Conservation (phyloP, 1,140 invertebrate species). For the Tribolium madens region DNA sequence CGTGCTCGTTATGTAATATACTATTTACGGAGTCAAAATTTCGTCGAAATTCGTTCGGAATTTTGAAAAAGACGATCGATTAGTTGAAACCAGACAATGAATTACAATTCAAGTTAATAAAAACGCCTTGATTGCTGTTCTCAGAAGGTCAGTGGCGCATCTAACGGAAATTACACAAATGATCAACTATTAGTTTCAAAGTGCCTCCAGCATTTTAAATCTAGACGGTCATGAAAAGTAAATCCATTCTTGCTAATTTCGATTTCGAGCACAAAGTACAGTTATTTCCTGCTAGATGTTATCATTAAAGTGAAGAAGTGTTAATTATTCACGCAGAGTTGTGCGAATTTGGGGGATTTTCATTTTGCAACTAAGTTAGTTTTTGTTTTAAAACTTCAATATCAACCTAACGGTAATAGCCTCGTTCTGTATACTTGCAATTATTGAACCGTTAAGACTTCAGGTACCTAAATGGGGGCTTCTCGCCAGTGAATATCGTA, state of each 20-base stretch:
- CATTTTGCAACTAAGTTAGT: not conserved
- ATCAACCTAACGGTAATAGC: not conserved
- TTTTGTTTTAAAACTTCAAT: not conserved
- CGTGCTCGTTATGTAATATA: no score
- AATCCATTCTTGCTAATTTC: conserved; percentile 8
- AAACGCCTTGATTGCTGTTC: conserved; percentile 22
- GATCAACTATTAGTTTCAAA: conserved; percentile 23
- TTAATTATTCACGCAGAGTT: not conserved
- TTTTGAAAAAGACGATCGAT: no score
- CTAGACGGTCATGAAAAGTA: conserved; percentile 12
- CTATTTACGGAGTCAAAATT: no score
- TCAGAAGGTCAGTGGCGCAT: conserved; percentile 38
- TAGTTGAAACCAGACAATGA: not conserved
- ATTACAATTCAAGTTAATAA: not conserved
- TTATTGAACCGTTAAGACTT: not conserved
- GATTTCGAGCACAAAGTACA: not conserved
- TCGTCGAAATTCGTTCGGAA: no score
- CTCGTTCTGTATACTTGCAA: not conserved
- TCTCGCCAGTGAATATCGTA: not conserved
- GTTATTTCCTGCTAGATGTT: not conserved
- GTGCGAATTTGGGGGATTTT: not conserved
- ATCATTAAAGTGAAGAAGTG: not conserved
- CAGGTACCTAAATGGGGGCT: not conserved
- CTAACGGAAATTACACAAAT: conserved; percentile 34
- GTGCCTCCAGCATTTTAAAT: conserved; percentile 6